A percentile compares a stretch with the other conserved stretches of the same genome.
phyloP scores from a whole-genome alignment of 1,140 invertebrate genomes.

The Tribolium castaneum region DNA sequence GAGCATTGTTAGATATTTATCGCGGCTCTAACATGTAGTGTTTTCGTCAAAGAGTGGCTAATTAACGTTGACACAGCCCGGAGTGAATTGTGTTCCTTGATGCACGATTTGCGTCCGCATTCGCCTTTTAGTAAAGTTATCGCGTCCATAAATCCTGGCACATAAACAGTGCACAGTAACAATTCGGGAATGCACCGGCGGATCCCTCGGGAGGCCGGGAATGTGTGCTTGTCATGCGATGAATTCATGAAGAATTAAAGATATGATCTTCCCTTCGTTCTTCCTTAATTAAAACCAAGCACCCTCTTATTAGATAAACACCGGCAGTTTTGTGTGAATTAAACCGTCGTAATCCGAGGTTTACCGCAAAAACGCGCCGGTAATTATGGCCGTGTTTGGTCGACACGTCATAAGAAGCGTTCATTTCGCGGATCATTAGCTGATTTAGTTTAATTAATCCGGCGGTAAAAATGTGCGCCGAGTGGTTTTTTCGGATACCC shows the following conservation, averaged over 20 bases:
- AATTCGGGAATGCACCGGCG: constrained; percentile 26
- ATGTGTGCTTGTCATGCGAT: constrained; percentile 28
- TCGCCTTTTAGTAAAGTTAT: constrained; percentile 16
- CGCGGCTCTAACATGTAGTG: not conserved
- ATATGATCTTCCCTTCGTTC: constrained; percentile 15
- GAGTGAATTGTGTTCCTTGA: too few species aligned
- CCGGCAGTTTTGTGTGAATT: constrained; percentile 33
- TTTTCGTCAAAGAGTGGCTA: not conserved
- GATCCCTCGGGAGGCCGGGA: constrained; percentile 1
- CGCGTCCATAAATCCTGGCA: not conserved
- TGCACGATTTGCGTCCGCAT: not conserved
- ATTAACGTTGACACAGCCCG: too few species aligned
- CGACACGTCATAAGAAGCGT: constrained; percentile 22
- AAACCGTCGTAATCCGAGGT: constrained; percentile 17
- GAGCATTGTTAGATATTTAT: not conserved
- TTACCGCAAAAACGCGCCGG: constrained; percentile 12
- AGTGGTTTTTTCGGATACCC: constrained; percentile 2
- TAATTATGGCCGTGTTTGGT: constrained; percentile 32
- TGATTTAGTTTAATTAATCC: constrained; percentile 35
- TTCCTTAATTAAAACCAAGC: constrained; percentile 20
- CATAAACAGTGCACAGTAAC: constrained; percentile 20
- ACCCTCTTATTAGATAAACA: constrained; percentile 10
- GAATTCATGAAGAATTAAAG: constrained; percentile 29
- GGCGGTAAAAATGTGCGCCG: not conserved
- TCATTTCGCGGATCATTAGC: constrained; percentile 39